Base-by-base conservation (phyloP, 2,113 vertebrate genomes). In the Lutjanus erythropterus region DNA sequence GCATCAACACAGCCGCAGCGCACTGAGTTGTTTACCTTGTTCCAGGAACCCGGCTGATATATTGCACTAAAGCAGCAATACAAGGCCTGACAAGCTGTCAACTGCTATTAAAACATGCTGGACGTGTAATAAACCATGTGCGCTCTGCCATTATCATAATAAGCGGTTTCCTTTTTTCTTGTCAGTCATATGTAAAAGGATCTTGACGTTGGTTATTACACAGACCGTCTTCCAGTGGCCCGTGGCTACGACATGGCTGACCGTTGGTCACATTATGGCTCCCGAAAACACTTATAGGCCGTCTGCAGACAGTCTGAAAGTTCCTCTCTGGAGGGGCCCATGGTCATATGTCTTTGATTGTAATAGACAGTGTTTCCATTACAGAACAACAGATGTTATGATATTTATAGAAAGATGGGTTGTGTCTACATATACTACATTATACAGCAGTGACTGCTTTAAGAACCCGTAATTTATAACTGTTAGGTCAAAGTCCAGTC, bases 1-100 rank as follows among this genome's bases (percentile, higher is more conserved):
- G 33, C 21, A 69, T 46, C 12, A 60, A 29, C 2, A 27, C 27
- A 47, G 29, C 27, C 39, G 9, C 27, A 59, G 35, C 19, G 10
- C 65, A 31, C 23, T 19, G 10, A 21, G n/a, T 6, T 58, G 61
- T 65, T 72, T 66, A 53, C 49, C 61, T 66, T 15, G 18, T 27
- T 18, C 29, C 27, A 35, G 46, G 37, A 47, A 33, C 37, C 18
- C 29, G n/a, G 37, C 42, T 78, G 70, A 67, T 78, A 18, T 69
- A 81, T 66, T 70, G 10, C 65, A 49, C 25, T 69, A 60, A 58
- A 81, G 59, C 59, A 88, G 75, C 80, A 84, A 81, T 2, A 74
- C 9, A 25, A 41, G 23, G 23, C 52, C 50, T 42, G 71, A 52
- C 61, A 53, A 37, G 6, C 2, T n/a, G n/a, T 75, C 49, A 16